Percentiles rank a stretch among this genome's conserved stretches.
phyloP scores from a whole-genome alignment of 2,797 vertebrate species.

The Balearica regulorum region DNA sequence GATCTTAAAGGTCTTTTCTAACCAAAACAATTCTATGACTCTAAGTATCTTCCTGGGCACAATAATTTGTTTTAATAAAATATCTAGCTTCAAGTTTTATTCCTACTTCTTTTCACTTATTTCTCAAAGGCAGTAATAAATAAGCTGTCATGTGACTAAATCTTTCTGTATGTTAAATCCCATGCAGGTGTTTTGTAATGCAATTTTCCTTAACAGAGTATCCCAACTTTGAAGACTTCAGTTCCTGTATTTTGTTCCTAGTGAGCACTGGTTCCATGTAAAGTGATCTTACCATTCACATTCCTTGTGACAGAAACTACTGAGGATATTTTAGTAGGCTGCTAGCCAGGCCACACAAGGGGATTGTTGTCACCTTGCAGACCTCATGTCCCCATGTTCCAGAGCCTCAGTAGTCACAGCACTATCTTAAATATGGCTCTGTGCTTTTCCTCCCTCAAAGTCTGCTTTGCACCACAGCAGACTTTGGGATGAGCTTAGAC shows the following conservation, averaged over 20 bases:
- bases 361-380: not conserved
- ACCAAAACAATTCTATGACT: no score
- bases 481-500: fast-evolving
- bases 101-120: not conserved
- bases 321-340: not conserved
- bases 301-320: not conserved
- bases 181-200: not conserved
- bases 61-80: not conserved
- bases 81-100: not conserved
- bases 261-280: no score
- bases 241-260: not conserved
- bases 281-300: no score
- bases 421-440: fast-evolving
- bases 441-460: fast-evolving
- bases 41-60: not conserved
- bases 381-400: fast-evolving
- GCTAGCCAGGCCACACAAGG: fast-evolving
- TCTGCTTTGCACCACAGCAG: fast-evolving
- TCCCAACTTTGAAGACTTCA: not conserved
- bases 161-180: not conserved
- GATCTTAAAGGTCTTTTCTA: no score
- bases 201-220: not conserved
- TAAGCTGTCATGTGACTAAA: not conserved
- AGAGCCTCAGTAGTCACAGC: fast-evolving
- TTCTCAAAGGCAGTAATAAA: not conserved